Conservation (phyloP, 2,797 vertebrate species). For the Micrastur ruficollis region DNA sequence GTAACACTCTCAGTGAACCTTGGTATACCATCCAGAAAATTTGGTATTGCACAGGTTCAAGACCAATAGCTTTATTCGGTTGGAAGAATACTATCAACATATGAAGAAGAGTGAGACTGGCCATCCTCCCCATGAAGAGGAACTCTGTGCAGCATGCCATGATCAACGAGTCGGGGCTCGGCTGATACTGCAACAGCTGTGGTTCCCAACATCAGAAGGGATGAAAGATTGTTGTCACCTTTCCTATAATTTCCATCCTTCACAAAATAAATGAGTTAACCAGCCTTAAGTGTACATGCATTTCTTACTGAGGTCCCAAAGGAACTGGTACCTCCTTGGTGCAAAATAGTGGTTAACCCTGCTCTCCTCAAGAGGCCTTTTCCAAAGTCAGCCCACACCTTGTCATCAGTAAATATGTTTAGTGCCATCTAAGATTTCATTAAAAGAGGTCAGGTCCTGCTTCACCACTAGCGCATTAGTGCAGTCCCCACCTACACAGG, state of each 20-base stretch:
- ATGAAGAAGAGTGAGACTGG: neutral
- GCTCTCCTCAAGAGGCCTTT: neutral
- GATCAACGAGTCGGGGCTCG: neutral
- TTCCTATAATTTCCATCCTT: neutral
- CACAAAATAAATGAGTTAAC: neutral
- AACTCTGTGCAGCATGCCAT: neutral
- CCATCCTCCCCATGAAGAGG: neutral
- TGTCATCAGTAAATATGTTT: neutral
- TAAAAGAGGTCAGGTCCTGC: neutral
- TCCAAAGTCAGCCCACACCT: neutral
- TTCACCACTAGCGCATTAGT: neutral
- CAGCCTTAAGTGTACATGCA: neutral
- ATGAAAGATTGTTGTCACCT: neutral
- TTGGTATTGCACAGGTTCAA: neutral
- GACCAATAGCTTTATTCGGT: neutral
- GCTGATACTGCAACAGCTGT: neutral
- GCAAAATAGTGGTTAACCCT: neutral
- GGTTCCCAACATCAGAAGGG: neutral
- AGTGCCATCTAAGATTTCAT: neutral
- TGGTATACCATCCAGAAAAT: neutral
- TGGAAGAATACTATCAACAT: neutral
- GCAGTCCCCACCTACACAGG: neutral
- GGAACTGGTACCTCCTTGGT: neutral
- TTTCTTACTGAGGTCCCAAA: neutral
- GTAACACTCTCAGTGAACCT: fast-evolving